These are phyloP conservation scores for Notarius quadriscutis DNA, from an alignment of 2,113 vertebrate species.

Conservation along the genomic window DNA sequence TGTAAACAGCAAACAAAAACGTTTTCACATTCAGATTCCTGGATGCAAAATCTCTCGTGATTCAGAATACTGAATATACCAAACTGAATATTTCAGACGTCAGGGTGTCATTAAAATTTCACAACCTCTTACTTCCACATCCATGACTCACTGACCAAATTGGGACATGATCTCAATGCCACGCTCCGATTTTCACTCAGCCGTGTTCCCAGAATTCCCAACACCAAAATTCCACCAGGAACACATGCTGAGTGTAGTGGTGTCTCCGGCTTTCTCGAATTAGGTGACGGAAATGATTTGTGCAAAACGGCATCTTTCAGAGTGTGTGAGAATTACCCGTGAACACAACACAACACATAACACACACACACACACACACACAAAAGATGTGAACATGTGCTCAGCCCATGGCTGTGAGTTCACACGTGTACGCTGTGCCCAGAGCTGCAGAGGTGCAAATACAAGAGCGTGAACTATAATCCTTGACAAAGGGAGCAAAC, in stretches of 20 bases:
- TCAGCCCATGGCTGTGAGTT: background rate
- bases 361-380: background rate
- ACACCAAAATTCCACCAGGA: background rate
- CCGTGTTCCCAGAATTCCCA: background rate
- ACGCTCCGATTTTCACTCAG: conserved; percentile 53
- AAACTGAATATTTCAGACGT: conserved; percentile 53
- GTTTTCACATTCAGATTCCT: background rate
- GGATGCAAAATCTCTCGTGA: background rate
- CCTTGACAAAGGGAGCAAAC: conserved; percentile 54
- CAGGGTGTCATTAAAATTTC: conserved; percentile 72
- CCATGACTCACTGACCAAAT: conserved; percentile 62
- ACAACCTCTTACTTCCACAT: conserved; percentile 63
- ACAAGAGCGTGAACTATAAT: conserved; percentile 59
- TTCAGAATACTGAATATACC: background rate
- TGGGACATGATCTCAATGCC: conserved; percentile 57
- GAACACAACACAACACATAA: background rate
- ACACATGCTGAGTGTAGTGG: background rate
- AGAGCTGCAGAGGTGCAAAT: conserved; percentile 66
- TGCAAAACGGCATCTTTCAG: background rate
- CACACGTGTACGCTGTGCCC: conserved; percentile 27
- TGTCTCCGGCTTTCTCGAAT: background rate
- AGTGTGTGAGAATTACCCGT: background rate
- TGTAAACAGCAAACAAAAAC: background rate
- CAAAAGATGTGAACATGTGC: conserved; percentile 5
- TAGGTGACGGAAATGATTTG: background rate